Conservation (phyloP, 35 echinoderm and acorn worm genomes). For the Strongylocentrotus purpuratus region DNA sequence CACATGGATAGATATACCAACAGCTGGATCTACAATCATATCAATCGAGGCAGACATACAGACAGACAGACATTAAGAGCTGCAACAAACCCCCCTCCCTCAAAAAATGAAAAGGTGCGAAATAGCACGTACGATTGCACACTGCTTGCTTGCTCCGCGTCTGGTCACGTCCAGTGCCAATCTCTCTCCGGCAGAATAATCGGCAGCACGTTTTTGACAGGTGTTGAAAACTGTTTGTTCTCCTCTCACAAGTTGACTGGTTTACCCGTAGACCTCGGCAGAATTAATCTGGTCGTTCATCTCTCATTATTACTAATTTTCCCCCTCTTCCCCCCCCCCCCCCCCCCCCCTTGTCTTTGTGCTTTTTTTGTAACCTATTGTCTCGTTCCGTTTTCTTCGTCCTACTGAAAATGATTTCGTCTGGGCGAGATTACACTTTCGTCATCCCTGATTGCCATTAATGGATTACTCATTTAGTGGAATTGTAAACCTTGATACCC, state of each 20-base stretch:
- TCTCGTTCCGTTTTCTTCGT: neutral
- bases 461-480: neutral
- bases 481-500: neutral
- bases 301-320: neutral
- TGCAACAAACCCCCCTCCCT: neutral
- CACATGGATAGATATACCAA: neutral
- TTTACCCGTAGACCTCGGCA: neutral
- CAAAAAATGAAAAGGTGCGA: constrained; percentile 1
- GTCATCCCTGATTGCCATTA: neutral
- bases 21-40: neutral
- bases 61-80: neutral
- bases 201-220: constrained; percentile 8
- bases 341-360: too few species aligned
- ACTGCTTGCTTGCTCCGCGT: neutral
- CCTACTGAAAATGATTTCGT: neutral
- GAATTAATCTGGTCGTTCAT: neutral
- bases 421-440: neutral
- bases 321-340: neutral
- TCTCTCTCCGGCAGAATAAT: neutral
- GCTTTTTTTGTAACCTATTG: neutral
- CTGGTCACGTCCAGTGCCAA: neutral
- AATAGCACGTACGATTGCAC: neutral
- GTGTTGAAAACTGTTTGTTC: neutral
- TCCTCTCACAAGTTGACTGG: neutral
- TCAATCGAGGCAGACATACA: neutral